Evolutionary conservation across 2,888 invertebrate genomes (phyloP), one percentile per base, ranked within the genome.

Genomic region (Hetaerina titia): DNA sequence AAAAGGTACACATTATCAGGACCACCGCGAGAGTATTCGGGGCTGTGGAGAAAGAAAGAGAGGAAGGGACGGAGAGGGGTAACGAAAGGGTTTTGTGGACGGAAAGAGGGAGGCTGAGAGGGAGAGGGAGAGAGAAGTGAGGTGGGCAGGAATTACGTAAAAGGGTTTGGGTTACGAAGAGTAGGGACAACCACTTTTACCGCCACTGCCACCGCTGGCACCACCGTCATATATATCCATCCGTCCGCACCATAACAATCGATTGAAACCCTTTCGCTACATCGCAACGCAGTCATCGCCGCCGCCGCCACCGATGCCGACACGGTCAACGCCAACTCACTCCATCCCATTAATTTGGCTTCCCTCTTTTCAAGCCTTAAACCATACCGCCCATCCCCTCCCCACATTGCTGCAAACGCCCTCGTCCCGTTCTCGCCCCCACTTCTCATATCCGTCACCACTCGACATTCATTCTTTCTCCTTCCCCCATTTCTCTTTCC

Each of bases 171-270:
- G 13, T 31, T 45, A 45, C 45, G 81, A 4, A 4, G 81, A 81
- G 69, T 22, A n/a, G n/a, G 22, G 13, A 13, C 81, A 15, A 81
- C 81, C 81, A 81, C 13, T 81, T 31, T 31, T 81, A 81, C 31
- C 81, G 25, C 69, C 22, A n/a, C 13, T 11, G 13, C 31, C 25
- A 31, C 31, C 19, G 81, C 81, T 2, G 81, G 69, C 69, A 69
- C 69, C 69, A n/a, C 0, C 81, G 31, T 15, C 31, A 31, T 81
- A 31, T 31, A 81, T 31, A 31, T 81, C 31, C 81, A 81, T 81
- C 45, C 45, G 90, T 89, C 56, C 89, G 6, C 64, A 69, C 56
- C 92, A 74, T 74, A 92, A 74, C 92, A 74, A 92, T 92, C 92
- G 69, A 92, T 92, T 22, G 74, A 15, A 92, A 92, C n/a, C 90